Percentiles rank a stretch among this genome's conserved stretches.
These are phyloP conservation scores for Falco naumanni DNA, from an alignment of 2,797 vertebrate genomes.

Conservation along the genomic window DNA sequence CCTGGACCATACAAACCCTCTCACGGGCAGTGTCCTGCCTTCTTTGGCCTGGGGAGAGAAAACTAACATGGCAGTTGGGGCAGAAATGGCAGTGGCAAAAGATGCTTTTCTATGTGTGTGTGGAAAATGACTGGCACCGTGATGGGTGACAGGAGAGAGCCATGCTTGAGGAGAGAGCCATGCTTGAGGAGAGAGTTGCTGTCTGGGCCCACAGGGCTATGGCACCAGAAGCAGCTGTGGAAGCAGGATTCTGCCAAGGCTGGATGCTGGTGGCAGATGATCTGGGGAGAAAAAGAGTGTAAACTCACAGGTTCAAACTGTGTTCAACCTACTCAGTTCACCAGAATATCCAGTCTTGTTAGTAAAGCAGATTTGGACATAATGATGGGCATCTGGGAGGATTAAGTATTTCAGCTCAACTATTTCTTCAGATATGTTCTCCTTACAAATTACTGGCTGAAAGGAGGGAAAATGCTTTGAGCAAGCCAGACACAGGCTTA, in stretches of 20 bases:
- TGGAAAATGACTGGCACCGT: background rate
- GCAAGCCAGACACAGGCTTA: background rate
- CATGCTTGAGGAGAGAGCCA: fast-evolving
- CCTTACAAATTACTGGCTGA: background rate
- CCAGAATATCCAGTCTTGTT: background rate
- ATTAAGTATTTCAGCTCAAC: background rate
- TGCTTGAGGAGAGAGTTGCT: background rate
- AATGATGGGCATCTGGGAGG: background rate
- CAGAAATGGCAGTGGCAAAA: background rate
- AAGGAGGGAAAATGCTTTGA: background rate
- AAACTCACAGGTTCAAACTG: background rate
- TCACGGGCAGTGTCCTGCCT: background rate
- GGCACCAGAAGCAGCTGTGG: background rate
- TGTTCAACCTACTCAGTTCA: background rate
- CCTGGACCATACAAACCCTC: background rate
- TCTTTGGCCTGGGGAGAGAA: background rate
- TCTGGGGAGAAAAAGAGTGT: background rate
- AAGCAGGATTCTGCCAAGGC: background rate
- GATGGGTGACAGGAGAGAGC: background rate
- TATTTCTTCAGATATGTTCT: background rate
- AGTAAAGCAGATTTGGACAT: background rate
- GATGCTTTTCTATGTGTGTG: fast-evolving
- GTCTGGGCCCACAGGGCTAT: background rate
- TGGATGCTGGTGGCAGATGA: background rate
- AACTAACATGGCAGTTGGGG: background rate